Evolutionary conservation across 2,113 vertebrate species (phyloP).

Genomic region (Triplophysa tibetana): DNA sequence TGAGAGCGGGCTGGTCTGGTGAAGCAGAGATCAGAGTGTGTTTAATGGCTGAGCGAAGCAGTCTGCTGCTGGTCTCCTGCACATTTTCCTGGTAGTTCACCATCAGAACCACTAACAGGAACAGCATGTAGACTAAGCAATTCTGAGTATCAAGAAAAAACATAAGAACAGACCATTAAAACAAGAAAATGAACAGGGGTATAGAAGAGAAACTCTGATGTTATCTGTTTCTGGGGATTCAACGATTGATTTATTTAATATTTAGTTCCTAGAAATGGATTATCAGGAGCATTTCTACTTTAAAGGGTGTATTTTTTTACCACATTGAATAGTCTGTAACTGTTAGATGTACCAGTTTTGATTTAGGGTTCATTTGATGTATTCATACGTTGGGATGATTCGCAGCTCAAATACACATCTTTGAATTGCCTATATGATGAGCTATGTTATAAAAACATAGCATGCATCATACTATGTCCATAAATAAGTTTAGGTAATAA

Average conservation of each 20-base stretch:
- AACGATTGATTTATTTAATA: background rate
- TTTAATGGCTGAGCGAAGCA: slow-evolving; percentile 65
- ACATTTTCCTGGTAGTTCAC: slow-evolving; percentile 75
- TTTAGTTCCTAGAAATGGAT: no score
- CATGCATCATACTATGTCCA: no score
- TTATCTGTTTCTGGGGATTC: background rate
- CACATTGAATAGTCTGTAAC: no score
- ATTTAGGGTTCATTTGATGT: no score
- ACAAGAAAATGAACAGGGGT: background rate
- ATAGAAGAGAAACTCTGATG: background rate
- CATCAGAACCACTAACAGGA: slow-evolving; percentile 76
- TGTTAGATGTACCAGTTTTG: no score
- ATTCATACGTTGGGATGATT: no score
- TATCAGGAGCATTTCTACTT: no score
- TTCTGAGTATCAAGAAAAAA: slow-evolving; percentile 57
- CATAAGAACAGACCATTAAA: background rate
- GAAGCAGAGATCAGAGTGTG: slow-evolving; percentile 57
- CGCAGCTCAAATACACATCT: no score
- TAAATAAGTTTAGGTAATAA: no score
- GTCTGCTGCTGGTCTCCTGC: slow-evolving; percentile 66
- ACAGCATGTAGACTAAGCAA: slow-evolving; percentile 71
- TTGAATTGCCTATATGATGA: no score
- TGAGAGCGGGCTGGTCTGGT: slow-evolving; percentile 60
- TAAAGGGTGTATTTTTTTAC: no score
- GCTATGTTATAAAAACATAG: no score